Percentiles rank a stretch among this genome's conserved stretches.
phyloP scores from a whole-genome alignment of 2,113 vertebrate genomes.

The Microtus pennsylvanicus region DNA sequence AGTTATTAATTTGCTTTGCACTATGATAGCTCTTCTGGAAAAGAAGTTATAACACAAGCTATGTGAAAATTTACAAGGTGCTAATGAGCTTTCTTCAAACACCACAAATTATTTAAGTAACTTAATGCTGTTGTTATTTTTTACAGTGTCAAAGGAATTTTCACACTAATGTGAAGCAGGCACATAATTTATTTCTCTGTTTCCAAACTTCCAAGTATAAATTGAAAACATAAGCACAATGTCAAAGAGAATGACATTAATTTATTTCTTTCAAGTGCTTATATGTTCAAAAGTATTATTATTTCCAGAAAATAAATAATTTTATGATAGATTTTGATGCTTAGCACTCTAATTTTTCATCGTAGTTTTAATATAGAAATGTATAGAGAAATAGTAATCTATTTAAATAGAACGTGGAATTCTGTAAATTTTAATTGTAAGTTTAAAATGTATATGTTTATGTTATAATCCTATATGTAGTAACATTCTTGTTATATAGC shows the following conservation, averaged over 20 bases:
- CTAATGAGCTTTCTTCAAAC: constrained; percentile 84
- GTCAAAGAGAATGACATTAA: constrained; percentile 79
- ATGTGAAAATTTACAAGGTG: constrained; percentile 82
- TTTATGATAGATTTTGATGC: constrained; percentile 10
- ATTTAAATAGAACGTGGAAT: constrained; percentile 13
- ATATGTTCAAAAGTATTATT: constrained; percentile 70
- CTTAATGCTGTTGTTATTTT: constrained; percentile 77
- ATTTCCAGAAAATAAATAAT: constrained; percentile 48
- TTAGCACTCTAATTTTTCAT: neutral
- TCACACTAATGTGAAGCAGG: constrained; percentile 66
- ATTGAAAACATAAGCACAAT: constrained; percentile 78
- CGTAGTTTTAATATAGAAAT: neutral
- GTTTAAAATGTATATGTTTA: neutral
- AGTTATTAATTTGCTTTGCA: constrained; percentile 66
- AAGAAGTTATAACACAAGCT: constrained; percentile 75
- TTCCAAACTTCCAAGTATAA: constrained; percentile 81
- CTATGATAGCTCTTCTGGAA: constrained; percentile 73
- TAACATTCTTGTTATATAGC: neutral
- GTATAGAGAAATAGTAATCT: neutral
- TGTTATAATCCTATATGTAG: neutral
- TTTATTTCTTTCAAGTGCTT: constrained; percentile 76
- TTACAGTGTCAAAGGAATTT: constrained; percentile 76
- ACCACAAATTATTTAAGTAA: constrained; percentile 82
- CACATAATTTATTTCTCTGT: constrained; percentile 81
- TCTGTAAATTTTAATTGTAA: neutral